Base-by-base conservation (phyloP, 2,888 invertebrate species). In the Drosophila macrospina region DNA sequence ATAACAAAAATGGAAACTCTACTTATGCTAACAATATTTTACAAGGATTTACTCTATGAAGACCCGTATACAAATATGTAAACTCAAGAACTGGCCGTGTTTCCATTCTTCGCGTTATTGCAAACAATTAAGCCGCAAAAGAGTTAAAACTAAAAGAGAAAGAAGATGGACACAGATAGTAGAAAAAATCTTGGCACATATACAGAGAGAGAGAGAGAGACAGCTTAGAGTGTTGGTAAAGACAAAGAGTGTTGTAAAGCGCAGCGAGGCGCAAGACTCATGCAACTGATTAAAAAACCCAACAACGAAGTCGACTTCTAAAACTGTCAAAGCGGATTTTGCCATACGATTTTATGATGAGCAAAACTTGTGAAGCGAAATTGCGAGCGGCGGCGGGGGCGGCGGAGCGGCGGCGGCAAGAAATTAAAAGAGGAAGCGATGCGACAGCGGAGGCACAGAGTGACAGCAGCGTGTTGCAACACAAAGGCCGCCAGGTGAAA, bases 281-380 rank as follows among this genome's bases (percentile, higher is more conserved):
- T 71, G 84, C 78, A 80, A 86, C 81, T 84, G 84, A 83, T 80
- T 80, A 82, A 80, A 89, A 84, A 85, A 64, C 0, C 0, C 32
- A 24, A 24, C 55, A 6, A 42, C 20, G 55, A 42, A 47, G 41
- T 5, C 64, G 69, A 69, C 79, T 70, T 69, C 78, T 84, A 80
- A 86, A 82, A 80, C 83, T 83, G 86, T 83, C 83, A 83, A 88
- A 83, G 76, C 39, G 37, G 48, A 48, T 50, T 78, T 56, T 42
- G 69, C 65, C 64, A 61, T 57, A 44, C 59, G 78, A 68, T 80
- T 83, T 80, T 86, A 67, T 86, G 88, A 83, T 86, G 82, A 89
- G 83, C 74, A 79, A 89, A 82, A 73, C 73, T 86, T 74, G 69
- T 75, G 72, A 80, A 70, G 86, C 80, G 79, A 79, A 81, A 81